Base-by-base conservation (phyloP, 92 coral and sea anemone genomes). In the Zoanthus sansibaricus region DNA sequence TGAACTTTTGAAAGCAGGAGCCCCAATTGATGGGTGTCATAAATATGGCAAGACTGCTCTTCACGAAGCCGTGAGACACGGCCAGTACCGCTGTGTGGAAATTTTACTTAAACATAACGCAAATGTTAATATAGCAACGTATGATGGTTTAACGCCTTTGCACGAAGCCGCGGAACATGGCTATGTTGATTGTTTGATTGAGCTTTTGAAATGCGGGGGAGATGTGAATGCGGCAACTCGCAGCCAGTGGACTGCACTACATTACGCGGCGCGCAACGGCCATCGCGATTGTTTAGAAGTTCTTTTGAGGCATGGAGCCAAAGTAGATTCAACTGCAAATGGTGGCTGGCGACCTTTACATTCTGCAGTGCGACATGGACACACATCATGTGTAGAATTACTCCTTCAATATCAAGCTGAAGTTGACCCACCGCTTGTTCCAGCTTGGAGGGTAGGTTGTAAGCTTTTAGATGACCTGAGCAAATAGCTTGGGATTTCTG, bases 121-220 rank as follows among this genome's bases (percentile, higher is more conserved):
- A 49, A 92, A 92, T 90, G 99, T 95, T 69, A 97, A 97, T 89
- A 94, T 97, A 90, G 94, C 99, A 66, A 95, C 99, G 10, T 97
- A 97, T 69, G 99, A 97, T 87, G 98, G 99, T 8, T 86, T 96
- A 82, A 97, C 99, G 70, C 98, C 99, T 33, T 87, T 97, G 14
- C 98, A 95, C 85, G 99, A 97, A 84, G 99, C 99, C 37, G 95
- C 99, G 47, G 99, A 97, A 68, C 99, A 93, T 79, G 99, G 99
- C 14, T 97, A 87, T 90, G 96, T 94, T 54, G 99, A 97, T 88
- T 97, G 99, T 89, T 97, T 97, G 92, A 92, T 86, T 79, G 98
- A 96, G 83, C 94, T 97, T 89, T 86, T 97, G 85, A 94, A 94
- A 76, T 95, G 96, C 90, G 98, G 98, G 13, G 99, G 98, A 46